Conservation (phyloP, 1,140 invertebrate genomes). For the Orius laevigatus region DNA sequence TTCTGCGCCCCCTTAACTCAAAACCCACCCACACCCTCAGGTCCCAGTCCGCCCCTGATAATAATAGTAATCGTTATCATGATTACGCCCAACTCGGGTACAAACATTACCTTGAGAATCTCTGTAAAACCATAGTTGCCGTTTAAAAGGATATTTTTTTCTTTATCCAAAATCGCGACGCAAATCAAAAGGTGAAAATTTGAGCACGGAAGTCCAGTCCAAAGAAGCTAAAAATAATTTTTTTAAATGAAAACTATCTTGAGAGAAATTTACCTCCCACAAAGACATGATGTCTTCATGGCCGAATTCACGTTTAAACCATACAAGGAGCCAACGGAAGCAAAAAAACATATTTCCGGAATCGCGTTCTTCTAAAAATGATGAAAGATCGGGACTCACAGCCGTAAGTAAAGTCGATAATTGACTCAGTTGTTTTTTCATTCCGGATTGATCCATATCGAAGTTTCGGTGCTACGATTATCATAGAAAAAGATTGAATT, state of each 20-base stretch:
- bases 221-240: conserved; percentile 50
- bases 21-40: no score
- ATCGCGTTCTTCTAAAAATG: conserved; percentile 78
- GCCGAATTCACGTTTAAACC: conserved; percentile 68
- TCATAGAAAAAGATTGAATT: neutral
- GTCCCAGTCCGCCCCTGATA: no score
- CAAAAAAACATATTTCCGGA: conserved; percentile 98
- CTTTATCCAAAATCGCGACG: conserved; percentile 76
- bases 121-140: conserved; percentile 88
- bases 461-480: conserved; percentile 69
- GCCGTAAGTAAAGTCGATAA: conserved; percentile 66
- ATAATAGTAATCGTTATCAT: no score
- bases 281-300: conserved; percentile 50
- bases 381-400: conserved; percentile 65
- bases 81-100: no score
- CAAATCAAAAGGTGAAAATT: conserved; percentile 89
- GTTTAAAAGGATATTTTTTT: conserved; percentile 71
- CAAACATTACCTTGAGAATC: conserved; percentile 66
- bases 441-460: conserved; percentile 92
- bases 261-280: conserved; percentile 26
- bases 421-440: conserved; percentile 82
- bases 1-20: no score
- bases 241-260: neutral
- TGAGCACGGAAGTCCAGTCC: conserved; percentile 79
- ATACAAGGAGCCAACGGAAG: conserved; percentile 80